Base-by-base conservation (phyloP, 1,140 invertebrate species). In the Hirudo medicinalis region DNA sequence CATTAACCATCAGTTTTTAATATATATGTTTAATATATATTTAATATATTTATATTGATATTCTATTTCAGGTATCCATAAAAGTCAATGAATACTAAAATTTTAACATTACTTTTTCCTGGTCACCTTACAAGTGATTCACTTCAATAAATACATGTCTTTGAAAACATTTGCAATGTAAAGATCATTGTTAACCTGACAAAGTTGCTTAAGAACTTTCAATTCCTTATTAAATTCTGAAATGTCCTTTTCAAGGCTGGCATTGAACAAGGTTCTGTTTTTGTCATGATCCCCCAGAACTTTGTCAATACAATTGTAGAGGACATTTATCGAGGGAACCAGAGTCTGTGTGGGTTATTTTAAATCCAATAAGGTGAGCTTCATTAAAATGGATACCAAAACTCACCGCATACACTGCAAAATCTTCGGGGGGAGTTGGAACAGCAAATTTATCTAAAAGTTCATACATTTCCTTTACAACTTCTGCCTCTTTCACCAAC, bases 371-470 rank as follows among this genome's bases (percentile, higher is more conserved):
- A 13, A 63, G 29, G 8, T 36, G 6, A 36, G 32, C 6, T 36
- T 6, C 19, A 63, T 9, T 32, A 13, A 63, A 22, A 63, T 32
- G 2, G 9, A 22, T 63, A 20, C 43, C 29, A 9, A 68, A 9
- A 70, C 72, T 74, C 78, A 85, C 86, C 83, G 85, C 82, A 77
- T 86, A 88, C 69, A 86, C 84, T 43, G 85, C 85, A 74, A 85
- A 84, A 74, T 87, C 86, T 60, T 87, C 84, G 8, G 84, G 80
- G n/a, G 86, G 82, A 54, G 86, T 84, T 0, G 83, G 80, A 71
- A 90, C 87, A n/a, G 81, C 75, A 78, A 86, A 90, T 75, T 88
- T 85, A 72, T 89, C 87, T 74, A 88, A 88, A 9, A 89, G 85
- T 66, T 88, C 85, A 77, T 89, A 87, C 69, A 89, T 79, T 74